Evolutionary conservation across 2,113 vertebrate genomes (phyloP), one percentile per base, ranked within the genome.

Genomic region (Ceyx margarethae): DNA sequence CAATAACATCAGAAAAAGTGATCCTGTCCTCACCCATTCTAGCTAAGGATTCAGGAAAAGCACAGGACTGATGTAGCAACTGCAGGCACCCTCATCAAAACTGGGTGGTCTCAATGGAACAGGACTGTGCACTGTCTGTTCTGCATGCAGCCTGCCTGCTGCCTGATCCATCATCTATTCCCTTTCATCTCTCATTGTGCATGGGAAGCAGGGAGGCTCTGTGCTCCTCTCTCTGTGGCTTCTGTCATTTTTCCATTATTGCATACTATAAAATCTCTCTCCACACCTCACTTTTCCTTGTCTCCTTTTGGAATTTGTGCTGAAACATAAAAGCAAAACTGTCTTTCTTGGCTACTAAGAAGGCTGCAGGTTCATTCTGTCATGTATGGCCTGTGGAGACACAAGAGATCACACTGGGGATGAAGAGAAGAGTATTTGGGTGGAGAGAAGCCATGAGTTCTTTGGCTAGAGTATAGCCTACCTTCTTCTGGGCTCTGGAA

Each of bases 191-290:
- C 3, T 86, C 78, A 71, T 94, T 94, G 90, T 91, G 90, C 90
- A 94, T 91, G 84, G 56, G 91, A 95, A 92, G 86, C 90, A 92
- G 65, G 67, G 85, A 91, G 86, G 61, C 77, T 87, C 46, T 90
- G 73, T 71, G 67, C 89, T 93, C 28, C 58, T 93, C 72, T 86
- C 9, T 86, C 87, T 93, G 75, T 94, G 89, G 57, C 85, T 96
- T 94, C 93, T 90, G 91, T 91, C 87, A 75, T 91, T 90, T 69
- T 91, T 93, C 73, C 69, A 11, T 93, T 96, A 85, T 78, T 79
- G 81, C 66, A 81, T 31, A 19, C 93, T 95, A 82, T 94, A 91
- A 95, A 89, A 94, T 80, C 79, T 89, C n/a, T 93, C 46, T 54
- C 84, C 23, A 18, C 75, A 65, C 79, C 42, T 94, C 82, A 66